Percentiles rank a stretch among this genome's conserved stretches.
Conservation (phyloP, 1,140 invertebrate species). For the Neodiprion pinetum region DNA sequence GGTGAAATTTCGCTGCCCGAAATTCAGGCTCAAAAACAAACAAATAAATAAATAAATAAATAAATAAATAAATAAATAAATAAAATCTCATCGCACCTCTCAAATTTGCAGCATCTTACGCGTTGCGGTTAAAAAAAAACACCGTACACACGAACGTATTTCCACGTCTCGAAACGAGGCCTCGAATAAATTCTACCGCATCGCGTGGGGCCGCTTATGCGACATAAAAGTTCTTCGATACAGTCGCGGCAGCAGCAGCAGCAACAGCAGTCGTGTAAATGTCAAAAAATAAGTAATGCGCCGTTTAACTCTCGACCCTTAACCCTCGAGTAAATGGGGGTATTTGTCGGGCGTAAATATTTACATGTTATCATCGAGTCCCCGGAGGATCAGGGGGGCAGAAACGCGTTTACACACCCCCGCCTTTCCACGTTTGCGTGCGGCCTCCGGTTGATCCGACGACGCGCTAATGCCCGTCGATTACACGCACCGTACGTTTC, state of each 20-base stretch:
- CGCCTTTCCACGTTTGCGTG: constrained; percentile 17
- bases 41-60: no score
- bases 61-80: no score
- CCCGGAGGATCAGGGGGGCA: constrained; percentile 27
- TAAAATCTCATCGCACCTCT: no score
- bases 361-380: constrained; percentile 33
- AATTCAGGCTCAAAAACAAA: no score
- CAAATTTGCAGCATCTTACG: no score
- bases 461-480: constrained; percentile 36
- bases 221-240: neutral
- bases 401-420: constrained; percentile 14
- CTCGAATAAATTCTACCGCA: no score
- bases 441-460: constrained; percentile 31
- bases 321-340: constrained; percentile 30
- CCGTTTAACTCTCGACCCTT: constrained; percentile 22
- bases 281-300: constrained; percentile 20
- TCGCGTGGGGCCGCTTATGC: no score
- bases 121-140: no score
- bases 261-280: neutral
- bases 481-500: constrained; percentile 35
- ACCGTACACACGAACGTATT: no score
- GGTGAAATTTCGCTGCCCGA: no score
- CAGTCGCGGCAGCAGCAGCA: no score
- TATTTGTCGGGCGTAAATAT: constrained; percentile 41
- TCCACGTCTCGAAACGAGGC: no score